These are phyloP conservation scores for Platorchestia sp. DNA, from an alignment of 1,140 invertebrate genomes.

Conservation along the genomic window DNA sequence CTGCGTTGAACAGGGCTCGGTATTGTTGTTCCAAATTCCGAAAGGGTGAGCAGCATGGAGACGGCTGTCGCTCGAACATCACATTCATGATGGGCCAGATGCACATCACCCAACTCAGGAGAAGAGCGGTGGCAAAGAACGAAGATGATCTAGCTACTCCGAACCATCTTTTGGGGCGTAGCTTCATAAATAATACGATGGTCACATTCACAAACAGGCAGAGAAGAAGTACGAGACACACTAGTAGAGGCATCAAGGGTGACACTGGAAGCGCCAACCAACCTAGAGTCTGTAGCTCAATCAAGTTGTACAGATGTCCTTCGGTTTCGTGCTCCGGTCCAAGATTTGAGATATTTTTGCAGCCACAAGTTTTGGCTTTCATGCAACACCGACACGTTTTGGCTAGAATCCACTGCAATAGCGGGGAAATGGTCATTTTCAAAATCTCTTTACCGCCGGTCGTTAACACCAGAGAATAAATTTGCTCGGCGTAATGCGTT, in stretches of 20 bases:
- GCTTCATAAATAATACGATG: neutral
- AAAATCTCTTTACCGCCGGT: neutral
- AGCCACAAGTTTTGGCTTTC: neutral
- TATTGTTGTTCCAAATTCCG: neutral
- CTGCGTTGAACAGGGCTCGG: neutral
- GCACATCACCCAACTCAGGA: neutral
- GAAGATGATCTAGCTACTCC: neutral
- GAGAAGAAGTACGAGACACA: neutral
- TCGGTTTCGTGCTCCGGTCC: neutral
- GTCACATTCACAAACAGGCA: neutral
- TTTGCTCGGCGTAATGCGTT: neutral
- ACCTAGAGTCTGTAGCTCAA: neutral
- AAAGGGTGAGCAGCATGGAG: neutral
- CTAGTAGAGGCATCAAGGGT: slow-evolving; percentile 18
- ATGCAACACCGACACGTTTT: no score
- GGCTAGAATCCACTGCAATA: neutral
- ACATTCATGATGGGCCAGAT: neutral
- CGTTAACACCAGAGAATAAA: neutral
- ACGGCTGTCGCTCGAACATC: neutral
- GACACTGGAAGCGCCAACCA: slow-evolving; percentile 23
- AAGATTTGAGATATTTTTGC: neutral
- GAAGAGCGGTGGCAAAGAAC: neutral
- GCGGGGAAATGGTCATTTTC: neutral
- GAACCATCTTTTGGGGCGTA: neutral
- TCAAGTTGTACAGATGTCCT: neutral